phyloP scores from a whole-genome alignment of 2,113 vertebrate genomes.

The Gobiocypris rarus region DNA sequence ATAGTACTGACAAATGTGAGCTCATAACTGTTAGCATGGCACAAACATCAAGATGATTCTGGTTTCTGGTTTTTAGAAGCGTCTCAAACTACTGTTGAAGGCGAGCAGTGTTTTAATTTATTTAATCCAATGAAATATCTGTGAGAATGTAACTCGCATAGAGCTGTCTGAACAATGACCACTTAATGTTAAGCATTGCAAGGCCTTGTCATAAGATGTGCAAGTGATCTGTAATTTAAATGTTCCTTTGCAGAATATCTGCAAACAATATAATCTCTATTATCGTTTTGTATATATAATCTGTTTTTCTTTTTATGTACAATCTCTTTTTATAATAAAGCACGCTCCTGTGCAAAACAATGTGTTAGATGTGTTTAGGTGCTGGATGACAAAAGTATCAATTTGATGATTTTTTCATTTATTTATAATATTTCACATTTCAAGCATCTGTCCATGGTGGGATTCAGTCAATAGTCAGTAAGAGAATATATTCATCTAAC shows the following conservation, averaged over 20 bases:
- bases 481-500: background rate
- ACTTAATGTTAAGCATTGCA: conserved; percentile 68
- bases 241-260: conserved; percentile 62
- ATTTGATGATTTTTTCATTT: background rate
- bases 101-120: conserved; percentile 67
- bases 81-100: conserved; percentile 63
- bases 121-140: conserved; percentile 65
- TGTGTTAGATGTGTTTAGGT: background rate
- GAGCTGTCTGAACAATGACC: conserved; percentile 71
- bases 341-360: conserved; percentile 66
- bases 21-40: conserved; percentile 58
- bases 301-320: conserved; percentile 81
- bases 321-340: conserved; percentile 89
- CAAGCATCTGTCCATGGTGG: background rate
- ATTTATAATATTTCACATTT: background rate
- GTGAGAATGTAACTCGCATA: conserved; percentile 67
- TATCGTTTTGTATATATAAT: conserved; percentile 78
- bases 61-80: conserved; percentile 49
- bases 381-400: background rate
- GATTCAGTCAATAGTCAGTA: too few relatives aligned
- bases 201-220: conserved; percentile 67
- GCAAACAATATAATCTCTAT: conserved; percentile 63
- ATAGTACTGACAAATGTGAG: conserved; percentile 34
- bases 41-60: conserved; percentile 34
- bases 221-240: conserved; percentile 65